These are phyloP conservation scores for Papilio gigon DNA, from an alignment of 2,888 invertebrate species.

Conservation along the genomic window DNA sequence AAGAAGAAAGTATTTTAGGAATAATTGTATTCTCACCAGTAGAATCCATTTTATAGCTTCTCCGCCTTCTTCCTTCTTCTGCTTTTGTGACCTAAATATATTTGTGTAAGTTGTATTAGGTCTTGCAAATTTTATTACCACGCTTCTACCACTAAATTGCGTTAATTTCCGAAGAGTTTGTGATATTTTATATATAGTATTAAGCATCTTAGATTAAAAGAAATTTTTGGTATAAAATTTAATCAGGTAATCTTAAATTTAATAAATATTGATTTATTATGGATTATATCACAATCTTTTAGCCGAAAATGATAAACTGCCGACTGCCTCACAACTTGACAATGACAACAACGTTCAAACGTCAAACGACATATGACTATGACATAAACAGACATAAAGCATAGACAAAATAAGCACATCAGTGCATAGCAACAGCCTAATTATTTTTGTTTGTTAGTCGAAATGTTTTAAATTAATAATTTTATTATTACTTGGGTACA, in stretches of 20 bases:
- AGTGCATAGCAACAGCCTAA: too few species aligned
- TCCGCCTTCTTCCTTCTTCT: slow-evolving; percentile 62
- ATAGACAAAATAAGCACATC: not conserved
- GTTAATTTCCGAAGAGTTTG: slow-evolving; percentile 47
- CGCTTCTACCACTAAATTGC: slow-evolving; percentile 48
- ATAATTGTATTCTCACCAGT: slow-evolving; percentile 56
- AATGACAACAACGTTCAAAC: slow-evolving; percentile 6
- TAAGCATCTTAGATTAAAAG: slow-evolving; percentile 26
- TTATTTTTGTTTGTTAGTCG: too few species aligned
- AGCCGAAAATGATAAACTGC: not conserved
- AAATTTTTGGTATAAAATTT: not conserved
- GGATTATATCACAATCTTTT: not conserved
- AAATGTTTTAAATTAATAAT: too few species aligned
- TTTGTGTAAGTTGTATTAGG: slow-evolving; percentile 56
- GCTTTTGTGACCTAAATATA: slow-evolving; percentile 55
- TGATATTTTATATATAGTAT: slow-evolving; percentile 50
- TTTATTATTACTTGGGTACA: too few species aligned
- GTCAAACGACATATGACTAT: not conserved
- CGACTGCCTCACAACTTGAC: not conserved
- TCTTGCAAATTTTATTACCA: slow-evolving; percentile 53
- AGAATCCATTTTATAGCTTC: slow-evolving; percentile 73
- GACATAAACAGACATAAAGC: not conserved
- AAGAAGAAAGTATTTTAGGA: not conserved
- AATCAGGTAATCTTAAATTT: not conserved
- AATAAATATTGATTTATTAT: slow-evolving; percentile 7